phyloP scores from a whole-genome alignment of 2,888 invertebrate species.

The Scotopteryx bipunctaria region DNA sequence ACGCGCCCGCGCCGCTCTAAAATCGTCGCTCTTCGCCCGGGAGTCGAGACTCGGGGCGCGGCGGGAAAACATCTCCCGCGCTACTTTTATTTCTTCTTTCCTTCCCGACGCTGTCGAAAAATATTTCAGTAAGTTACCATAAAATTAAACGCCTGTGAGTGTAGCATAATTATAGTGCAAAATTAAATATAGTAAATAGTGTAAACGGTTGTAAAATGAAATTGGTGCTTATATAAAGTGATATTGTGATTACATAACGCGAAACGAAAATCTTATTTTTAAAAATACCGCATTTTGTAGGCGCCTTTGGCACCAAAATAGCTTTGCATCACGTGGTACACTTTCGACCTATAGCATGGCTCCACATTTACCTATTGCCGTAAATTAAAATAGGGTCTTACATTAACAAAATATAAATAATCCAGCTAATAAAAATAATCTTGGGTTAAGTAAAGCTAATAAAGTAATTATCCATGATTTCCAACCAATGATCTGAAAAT shows the following conservation, averaged over 20 bases:
- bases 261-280: slow-evolving; percentile 71
- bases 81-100: slow-evolving; percentile 83
- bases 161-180: slow-evolving; percentile 61
- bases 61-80: slow-evolving; percentile 83
- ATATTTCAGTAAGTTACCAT: slow-evolving; percentile 74
- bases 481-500: neutral
- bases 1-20: slow-evolving; percentile 84
- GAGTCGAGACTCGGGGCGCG: slow-evolving; percentile 83
- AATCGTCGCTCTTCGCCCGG: slow-evolving; percentile 84
- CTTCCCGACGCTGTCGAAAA: slow-evolving; percentile 82
- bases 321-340: slow-evolving; percentile 78
- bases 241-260: slow-evolving; percentile 80
- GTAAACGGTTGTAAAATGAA: slow-evolving; percentile 51
- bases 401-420: neutral
- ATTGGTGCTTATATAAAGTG: slow-evolving; percentile 67
- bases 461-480: slow-evolving; percentile 14
- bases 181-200: slow-evolving; percentile 53
- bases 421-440: neutral
- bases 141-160: slow-evolving; percentile 65
- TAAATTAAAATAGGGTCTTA: slow-evolving; percentile 49
- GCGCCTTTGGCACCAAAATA: slow-evolving; percentile 79
- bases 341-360: slow-evolving; percentile 75
- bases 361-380: slow-evolving; percentile 74
- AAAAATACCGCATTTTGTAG: slow-evolving; percentile 84
- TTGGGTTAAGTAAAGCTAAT: neutral